Base-by-base conservation (phyloP, 1,140 invertebrate genomes). In the Anoplolepis gracilipes region DNA sequence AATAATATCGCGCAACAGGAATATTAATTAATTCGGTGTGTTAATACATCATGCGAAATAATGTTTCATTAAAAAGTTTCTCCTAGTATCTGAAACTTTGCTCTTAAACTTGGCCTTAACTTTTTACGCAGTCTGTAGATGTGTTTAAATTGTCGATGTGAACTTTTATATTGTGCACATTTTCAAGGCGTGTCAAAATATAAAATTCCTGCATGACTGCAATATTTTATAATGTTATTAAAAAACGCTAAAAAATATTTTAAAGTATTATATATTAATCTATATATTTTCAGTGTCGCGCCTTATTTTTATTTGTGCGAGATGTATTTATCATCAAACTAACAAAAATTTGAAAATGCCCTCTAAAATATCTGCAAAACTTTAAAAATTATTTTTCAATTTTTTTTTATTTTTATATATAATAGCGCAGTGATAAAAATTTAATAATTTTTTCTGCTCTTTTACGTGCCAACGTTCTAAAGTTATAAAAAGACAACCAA, bases 11-110 rank as follows among this genome's bases (percentile, higher is more conserved):
- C 78, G 11, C 28, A n/a, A 4, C 42, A 30, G 77, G 6, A n/a
- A 28, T 61, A 73, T 82, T 73, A 73, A 53, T 59, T 72, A 73
- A 82, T 82, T 61, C 67, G 67, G 19, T 13, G 53, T 33, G 67
- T 73, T 61, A 73, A 72, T 82, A 82, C 78, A 59, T 82, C 78
- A 82, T 46, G 67, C 78, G 78, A 82, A 73, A 59, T 73, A 79
- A 79, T 73, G 78, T 82, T 81, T 73, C 53, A 59, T 82, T 82
- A 82, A 82, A 82, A 82, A 82, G 53, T 73, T 82, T 82, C 53
- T 19, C 33, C n/a, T 25, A 10, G 64, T n/a, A 39, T 11, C 36
- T 46, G 10, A 70, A 79, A 70, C 77, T 79, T 79, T 70, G 64
- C 46, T 70, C 49, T 81, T 72, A 72, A 81, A 72, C 49, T 81